Base-by-base conservation (phyloP, 2,797 vertebrate species). In the Nannoperca australis region DNA sequence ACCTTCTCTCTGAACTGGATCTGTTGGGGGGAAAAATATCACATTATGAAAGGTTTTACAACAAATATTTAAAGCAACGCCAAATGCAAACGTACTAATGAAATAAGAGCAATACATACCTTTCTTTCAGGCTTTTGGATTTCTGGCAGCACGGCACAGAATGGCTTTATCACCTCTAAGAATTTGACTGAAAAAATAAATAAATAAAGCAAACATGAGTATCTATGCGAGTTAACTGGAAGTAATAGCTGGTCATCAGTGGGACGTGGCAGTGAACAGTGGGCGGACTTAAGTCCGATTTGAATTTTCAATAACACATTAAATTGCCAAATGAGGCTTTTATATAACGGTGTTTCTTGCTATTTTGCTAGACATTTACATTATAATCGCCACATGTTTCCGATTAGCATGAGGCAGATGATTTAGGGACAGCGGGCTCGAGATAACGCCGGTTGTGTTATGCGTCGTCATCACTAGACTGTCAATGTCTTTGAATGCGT, bases 1-100 rank as follows among this genome's bases (percentile, higher is more conserved):
- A 99, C 98, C 73, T 99, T 99, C 84, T 99, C 98, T 86, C 97
- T 98, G 88, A 99, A 99, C 84, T 99, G 98, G 90, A 99, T 99
- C 98, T 99, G 82, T 74, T 47, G 58, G 40, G 24, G 24, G 24
- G 24, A 2, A 27, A 55, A 2, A 83, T n/a, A 73, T 22, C 15
- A 71, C 45, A 92, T 74, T 1, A 53, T 18, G 0, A 50, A 0
- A 20, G 7, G n/a, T 61, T 82, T 60, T n/a, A 50, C 13, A 60
- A 54, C 5, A 55, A 36, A 2, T 12, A 58, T 8, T 2, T 47
- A 3, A 32, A 47, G 7, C 20, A 51, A 47, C 5, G 3, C 5
- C 8, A 62, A 9, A 51, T 22, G 18, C 5, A 55, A 58, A 62
- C 34, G 8, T n/a, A 54, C 4, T 0, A 40, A 2, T 54, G 40